Evolutionary conservation across 2,888 invertebrate species (phyloP), one percentile per base, ranked within the genome.

Genomic region (Dioctria linearis): DNA sequence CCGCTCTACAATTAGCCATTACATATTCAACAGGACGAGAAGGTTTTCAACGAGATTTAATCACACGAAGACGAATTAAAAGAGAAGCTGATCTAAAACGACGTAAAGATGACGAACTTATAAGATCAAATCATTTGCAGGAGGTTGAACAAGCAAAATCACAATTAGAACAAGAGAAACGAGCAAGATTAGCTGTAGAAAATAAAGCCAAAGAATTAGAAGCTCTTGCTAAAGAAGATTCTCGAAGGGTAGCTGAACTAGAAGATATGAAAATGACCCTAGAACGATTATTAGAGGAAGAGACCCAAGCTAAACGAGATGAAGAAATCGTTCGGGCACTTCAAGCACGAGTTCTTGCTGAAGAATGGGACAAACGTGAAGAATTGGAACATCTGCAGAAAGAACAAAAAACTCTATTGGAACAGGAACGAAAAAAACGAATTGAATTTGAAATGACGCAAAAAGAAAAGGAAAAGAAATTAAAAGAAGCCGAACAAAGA

Each of bases 361-460:
- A 96, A 89, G 96, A 96, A 90, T 95, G 95, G 94, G 95, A 95
- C 85, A 93, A 93, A 86, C 89, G 95, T 83, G 95, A 95, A 86
- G 94, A 95, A 87, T 87, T 96, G 83, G 95, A 96, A 88, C 90
- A 92, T 83, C 89, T 95, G n/a, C 95, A 95, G 87, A 92, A 92
- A 85, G 95, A 95, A 87, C 95, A 95, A 85, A 91, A 92, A 83
- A 89, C 91, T 85, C 90, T 95, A 85, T 86, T 96, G 80, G 93
- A 94, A 86, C 92, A 93, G 85, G 96, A 96, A 87, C 90, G 94
- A 84, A 90, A 93, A 80, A 95, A 95, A 87, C 90, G 95, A 73
- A 91, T 92, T 83, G 94, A 94, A 84, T 94, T 95, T 86, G 95
- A 95, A 88, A 90, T 91, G 61, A 89, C 93, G 80, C 94, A 95